These are phyloP conservation scores for Hedya salicella DNA, from an alignment of 2,888 invertebrate genomes.

Conservation along the genomic window DNA sequence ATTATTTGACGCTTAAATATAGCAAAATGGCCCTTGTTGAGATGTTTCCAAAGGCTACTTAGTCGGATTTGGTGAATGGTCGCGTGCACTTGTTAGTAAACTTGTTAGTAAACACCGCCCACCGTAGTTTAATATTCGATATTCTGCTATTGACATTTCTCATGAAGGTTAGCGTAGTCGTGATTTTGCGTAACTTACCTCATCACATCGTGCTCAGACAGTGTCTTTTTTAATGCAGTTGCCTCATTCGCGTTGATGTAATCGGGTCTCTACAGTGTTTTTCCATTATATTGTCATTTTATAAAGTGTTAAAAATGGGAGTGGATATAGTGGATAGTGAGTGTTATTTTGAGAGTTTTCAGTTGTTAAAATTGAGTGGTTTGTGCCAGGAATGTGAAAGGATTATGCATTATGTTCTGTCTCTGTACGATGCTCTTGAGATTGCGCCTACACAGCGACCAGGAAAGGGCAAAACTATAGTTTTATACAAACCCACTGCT, in stretches of 20 bases:
- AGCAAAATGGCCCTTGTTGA: conserved; percentile 4
- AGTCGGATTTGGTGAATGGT: background rate
- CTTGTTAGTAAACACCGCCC: conserved; percentile 57
- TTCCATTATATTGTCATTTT: conserved; percentile 46
- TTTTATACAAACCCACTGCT: conserved; percentile 10
- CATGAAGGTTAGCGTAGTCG: conserved; percentile 77
- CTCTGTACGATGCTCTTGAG: conserved; percentile 33
- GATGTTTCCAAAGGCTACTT: background rate
- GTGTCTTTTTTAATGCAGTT: conserved; percentile 69
- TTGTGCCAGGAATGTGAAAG: conserved; percentile 31
- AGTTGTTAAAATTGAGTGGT: conserved; percentile 19
- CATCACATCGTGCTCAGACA: conserved; percentile 62
- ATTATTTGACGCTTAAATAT: conserved; percentile 1
- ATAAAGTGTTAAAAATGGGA: conserved; percentile 51
- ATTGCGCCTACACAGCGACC: conserved; percentile 34
- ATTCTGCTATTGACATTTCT: conserved; percentile 81
- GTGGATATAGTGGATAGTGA: conserved; percentile 59
- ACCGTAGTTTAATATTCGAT: conserved; percentile 58
- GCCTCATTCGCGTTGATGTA: conserved; percentile 64
- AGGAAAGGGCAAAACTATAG: conserved; percentile 34
- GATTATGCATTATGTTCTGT: conserved; percentile 22
- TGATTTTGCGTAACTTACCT: conserved; percentile 81
- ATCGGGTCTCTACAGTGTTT: conserved; percentile 49
- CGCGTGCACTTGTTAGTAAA: conserved; percentile 47
- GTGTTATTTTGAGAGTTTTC: conserved; percentile 43